Percentiles rank a stretch among this genome's conserved stretches.
Evolutionary conservation across 2,888 invertebrate genomes (phyloP).

Genomic region (Camptogramma bilineatum): DNA sequence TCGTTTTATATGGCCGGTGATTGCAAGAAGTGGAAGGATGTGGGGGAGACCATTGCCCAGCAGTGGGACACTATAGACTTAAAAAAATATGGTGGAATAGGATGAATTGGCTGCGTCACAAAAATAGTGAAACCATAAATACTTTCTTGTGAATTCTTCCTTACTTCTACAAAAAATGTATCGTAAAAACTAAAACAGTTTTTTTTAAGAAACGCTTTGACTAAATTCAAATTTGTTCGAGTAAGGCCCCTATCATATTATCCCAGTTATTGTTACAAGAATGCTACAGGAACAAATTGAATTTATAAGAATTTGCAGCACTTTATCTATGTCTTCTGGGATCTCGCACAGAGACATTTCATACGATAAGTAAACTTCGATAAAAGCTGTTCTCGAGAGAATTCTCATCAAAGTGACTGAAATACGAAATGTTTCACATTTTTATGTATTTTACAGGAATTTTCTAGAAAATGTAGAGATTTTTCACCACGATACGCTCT

Average conservation of each 20-base stretch:
- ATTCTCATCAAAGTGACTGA: constrained; percentile 26
- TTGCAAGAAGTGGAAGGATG: no score
- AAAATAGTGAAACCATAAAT: neutral
- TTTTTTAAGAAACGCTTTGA: neutral
- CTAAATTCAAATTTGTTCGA: neutral
- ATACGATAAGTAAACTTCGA: constrained; percentile 17
- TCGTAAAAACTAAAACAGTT: no score
- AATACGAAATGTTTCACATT: constrained; percentile 13
- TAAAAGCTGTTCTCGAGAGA: constrained; percentile 14
- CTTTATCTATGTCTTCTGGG: constrained; percentile 18
- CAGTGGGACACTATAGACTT: no score
- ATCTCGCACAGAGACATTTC: constrained; percentile 22
- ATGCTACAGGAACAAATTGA: constrained; percentile 9
- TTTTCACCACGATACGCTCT: no score
- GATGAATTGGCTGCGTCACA: neutral
- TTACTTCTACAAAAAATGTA: no score
- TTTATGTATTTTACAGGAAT: constrained; percentile 8
- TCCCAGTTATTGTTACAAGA: constrained; percentile 9
- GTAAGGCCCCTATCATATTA: neutral
- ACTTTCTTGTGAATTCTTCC: no score
- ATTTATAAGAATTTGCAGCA: constrained; percentile 22
- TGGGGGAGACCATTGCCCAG: no score
- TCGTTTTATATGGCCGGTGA: no score
- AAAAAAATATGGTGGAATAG: no score
- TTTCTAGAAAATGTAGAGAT: neutral